Evolutionary conservation across 2,888 invertebrate species (phyloP).

Genomic region (Eristalinus sepulchralis): DNA sequence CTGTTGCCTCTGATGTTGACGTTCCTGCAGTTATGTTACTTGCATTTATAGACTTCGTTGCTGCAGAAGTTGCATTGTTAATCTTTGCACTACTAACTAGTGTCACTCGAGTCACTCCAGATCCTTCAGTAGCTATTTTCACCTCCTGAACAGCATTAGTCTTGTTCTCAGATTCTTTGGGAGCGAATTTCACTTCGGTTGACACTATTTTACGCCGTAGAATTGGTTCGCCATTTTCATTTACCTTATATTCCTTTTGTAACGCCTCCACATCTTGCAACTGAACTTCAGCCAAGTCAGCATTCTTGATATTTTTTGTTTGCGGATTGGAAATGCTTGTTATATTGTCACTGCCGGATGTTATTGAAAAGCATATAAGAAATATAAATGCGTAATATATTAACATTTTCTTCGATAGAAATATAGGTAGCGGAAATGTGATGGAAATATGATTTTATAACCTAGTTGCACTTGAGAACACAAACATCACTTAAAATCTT

Average conservation of each 20-base stretch:
- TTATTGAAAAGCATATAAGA: conserved; percentile 17
- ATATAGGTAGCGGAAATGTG: not conserved
- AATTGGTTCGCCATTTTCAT: conserved; percentile 23
- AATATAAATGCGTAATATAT: conserved; percentile 27
- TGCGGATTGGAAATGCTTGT: conserved; percentile 36
- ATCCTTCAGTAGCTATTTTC: conserved; percentile 51
- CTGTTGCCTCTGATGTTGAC: not conserved
- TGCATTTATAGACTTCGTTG: not conserved
- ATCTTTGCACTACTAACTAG: not conserved
- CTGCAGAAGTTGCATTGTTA: not conserved
- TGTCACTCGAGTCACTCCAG: conserved; percentile 40
- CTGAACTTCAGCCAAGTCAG: conserved; percentile 40
- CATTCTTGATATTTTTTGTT: conserved; percentile 46
- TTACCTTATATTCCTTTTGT: conserved; percentile 29
- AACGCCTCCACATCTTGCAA: conserved; percentile 41
- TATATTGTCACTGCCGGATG: not conserved
- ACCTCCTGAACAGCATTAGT: not conserved
- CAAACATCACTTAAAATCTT: conserved; percentile 41
- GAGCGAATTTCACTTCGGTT: conserved; percentile 12
- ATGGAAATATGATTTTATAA: conserved; percentile 35
- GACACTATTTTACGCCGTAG: conserved; percentile 39
- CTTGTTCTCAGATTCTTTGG: not conserved
- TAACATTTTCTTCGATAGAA: conserved; percentile 31
- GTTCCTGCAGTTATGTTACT: not conserved
- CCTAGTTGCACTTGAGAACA: conserved; percentile 25